Evolutionary conservation across 2,113 vertebrate species (phyloP), one percentile per base, ranked within the genome.

Genomic region (Anser cygnoides): DNA sequence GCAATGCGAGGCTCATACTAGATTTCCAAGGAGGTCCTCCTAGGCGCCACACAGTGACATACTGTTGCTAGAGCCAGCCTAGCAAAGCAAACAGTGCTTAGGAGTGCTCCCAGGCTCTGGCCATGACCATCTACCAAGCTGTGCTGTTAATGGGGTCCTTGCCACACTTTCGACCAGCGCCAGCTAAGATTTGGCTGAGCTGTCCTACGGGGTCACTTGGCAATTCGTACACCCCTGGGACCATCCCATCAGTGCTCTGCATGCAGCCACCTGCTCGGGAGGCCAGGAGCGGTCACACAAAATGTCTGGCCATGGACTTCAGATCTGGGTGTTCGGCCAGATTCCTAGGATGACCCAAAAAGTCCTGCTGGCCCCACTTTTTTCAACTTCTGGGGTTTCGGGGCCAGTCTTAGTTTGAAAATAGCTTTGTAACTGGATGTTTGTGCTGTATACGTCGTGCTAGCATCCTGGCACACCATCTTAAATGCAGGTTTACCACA

Each of bases 81-180:
- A 35, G 62, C 57, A 52, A 44, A 63, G 74, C 68, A 84, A 46
- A 57, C 21, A 10, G 16, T 39, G 61, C 73, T 67, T 21, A 41
- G 31, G 62, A 46, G 65, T 13, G 3, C 31, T 75, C 61, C 57
- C 37, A 7, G 66, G 17, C 77, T 39, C 74, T 0, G 10, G 25
- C 70, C 26, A 0, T 54, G 80, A 66, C 71, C 0, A 0, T 63
- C 63, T 7, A 4, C 62, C 59, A 41, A 5, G 35, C 89, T 71
- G 37, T 28, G 3, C 58, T 18, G 6, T 17, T 58, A 23, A 15
- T 41, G 20, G n/a, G 3, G 58, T 61, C 74, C 87, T 75, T 68
- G 92, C 33, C 93, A 72, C 62, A 8, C 52, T 61, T 85, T 8
- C 26, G 49, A n/a, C 29, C 33, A 0, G 0, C 66, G 78, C 17